Percentiles rank a stretch among this genome's conserved stretches.
Evolutionary conservation across 2,888 invertebrate species (phyloP).

Genomic region (Alloscopus bannaensis): DNA sequence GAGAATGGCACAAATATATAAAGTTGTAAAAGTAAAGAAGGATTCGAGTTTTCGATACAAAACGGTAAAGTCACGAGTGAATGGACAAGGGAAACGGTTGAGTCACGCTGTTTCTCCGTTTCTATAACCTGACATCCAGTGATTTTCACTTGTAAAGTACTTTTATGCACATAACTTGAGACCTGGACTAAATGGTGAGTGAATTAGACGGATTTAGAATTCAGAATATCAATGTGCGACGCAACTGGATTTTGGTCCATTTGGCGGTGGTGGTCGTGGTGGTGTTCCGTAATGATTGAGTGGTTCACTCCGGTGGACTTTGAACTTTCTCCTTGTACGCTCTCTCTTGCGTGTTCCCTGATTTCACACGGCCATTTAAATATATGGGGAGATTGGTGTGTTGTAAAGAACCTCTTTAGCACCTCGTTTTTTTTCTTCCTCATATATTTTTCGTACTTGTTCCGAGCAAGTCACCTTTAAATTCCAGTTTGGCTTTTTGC

Average conservation of each 20-base stretch:
- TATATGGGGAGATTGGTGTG: neutral
- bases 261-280: slow-evolving; percentile 14
- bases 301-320: slow-evolving; percentile 47
- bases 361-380: neutral
- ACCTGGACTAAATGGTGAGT: slow-evolving; percentile 24
- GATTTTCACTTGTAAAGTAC: too few species aligned
- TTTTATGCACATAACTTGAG: neutral
- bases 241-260: slow-evolving; percentile 48
- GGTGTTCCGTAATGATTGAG: slow-evolving; percentile 48
- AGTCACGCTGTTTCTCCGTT: slow-evolving; percentile 50
- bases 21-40: slow-evolving; percentile 51
- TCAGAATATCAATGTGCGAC: slow-evolving; percentile 37
- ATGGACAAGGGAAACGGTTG: slow-evolving; percentile 38
- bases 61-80: slow-evolving; percentile 50
- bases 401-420: slow-evolving; percentile 44
- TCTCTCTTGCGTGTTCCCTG: slow-evolving; percentile 6
- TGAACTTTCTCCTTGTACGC: slow-evolving; percentile 44
- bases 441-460: slow-evolving; percentile 17
- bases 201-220: slow-evolving; percentile 55
- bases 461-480: slow-evolving; percentile 28
- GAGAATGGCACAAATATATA: slow-evolving; percentile 25
- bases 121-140: slow-evolving; percentile 38
- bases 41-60: slow-evolving; percentile 51
- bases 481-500: slow-evolving; percentile 43
- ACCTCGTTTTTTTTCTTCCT: slow-evolving; percentile 30